phyloP scores from a whole-genome alignment of 2,888 invertebrate species.

The Hybos culiciformis region DNA sequence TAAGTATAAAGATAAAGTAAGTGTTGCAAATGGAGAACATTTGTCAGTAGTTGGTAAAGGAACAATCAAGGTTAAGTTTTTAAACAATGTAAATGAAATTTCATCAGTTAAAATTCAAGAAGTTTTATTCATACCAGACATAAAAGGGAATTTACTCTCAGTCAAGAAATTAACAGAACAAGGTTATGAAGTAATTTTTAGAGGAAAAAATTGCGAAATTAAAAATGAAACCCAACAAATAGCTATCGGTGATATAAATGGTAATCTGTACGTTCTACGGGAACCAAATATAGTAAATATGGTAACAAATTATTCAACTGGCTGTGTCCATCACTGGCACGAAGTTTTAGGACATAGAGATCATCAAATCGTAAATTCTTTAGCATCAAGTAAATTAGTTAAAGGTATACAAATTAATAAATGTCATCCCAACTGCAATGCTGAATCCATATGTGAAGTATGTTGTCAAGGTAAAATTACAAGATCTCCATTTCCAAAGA shows the following conservation, averaged over 20 bases:
- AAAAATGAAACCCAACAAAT: too few relatives aligned
- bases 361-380: neutral
- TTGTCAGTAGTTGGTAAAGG: slow-evolving; percentile 1
- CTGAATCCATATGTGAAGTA: slow-evolving; percentile 7
- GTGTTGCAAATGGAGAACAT: slow-evolving; percentile 2
- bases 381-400: neutral
- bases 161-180: too few relatives aligned
- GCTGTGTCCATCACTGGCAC: slow-evolving; percentile 2
- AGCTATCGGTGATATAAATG: too few relatives aligned
- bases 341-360: slow-evolving; percentile 2
- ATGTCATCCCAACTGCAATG: neutral
- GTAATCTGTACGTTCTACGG: too few relatives aligned
- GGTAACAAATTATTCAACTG: neutral
- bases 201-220: too few relatives aligned
- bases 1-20: too few relatives aligned
- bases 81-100: neutral
- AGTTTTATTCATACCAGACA: neutral
- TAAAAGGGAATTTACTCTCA: neutral
- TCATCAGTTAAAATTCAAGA: neutral
- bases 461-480: too few relatives aligned
- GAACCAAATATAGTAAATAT: slow-evolving; percentile 6
- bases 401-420: neutral
- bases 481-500: too few relatives aligned
- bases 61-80: neutral
- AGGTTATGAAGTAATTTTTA: too few relatives aligned